Conservation (phyloP, 2,797 vertebrate species). For the Mormyrus proboscirostris region DNA sequence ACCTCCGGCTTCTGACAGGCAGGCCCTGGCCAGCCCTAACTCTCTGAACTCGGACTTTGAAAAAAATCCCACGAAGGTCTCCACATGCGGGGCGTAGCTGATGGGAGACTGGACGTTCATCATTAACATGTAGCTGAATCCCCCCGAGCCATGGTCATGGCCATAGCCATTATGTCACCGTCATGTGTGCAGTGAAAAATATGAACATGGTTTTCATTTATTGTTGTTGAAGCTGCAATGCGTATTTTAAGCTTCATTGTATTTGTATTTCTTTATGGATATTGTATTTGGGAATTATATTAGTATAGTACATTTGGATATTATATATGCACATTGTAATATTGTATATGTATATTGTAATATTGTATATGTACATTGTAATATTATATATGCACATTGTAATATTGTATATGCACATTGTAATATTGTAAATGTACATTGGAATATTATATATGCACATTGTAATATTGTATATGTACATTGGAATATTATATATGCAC, state of each 20-base stretch:
- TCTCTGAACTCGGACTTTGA: not conserved
- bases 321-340: not conserved
- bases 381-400: no score
- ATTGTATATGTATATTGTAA: not conserved
- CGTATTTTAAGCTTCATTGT: not conserved
- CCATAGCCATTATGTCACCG: not conserved
- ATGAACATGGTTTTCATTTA: not conserved
- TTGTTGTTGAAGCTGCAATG: not conserved
- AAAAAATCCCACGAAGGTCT: not conserved
- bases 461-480: not conserved
- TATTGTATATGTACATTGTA: no score
- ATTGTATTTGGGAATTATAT: no score
- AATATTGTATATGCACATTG: no score
- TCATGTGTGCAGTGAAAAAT: not conserved
- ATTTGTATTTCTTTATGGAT: not conserved
- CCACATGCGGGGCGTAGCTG: not conserved
- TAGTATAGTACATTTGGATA: not conserved
- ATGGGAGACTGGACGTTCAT: not conserved
- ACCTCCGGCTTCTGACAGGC: not conserved
- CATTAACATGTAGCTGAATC: not conserved
- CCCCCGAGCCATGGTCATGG: not conserved
- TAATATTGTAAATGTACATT: no score
- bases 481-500: not conserved
- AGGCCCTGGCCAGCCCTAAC: not conserved
- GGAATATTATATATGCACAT: not conserved